Conservation (phyloP, 2,888 invertebrate genomes). For the Hofmannophila pseudospretella region DNA sequence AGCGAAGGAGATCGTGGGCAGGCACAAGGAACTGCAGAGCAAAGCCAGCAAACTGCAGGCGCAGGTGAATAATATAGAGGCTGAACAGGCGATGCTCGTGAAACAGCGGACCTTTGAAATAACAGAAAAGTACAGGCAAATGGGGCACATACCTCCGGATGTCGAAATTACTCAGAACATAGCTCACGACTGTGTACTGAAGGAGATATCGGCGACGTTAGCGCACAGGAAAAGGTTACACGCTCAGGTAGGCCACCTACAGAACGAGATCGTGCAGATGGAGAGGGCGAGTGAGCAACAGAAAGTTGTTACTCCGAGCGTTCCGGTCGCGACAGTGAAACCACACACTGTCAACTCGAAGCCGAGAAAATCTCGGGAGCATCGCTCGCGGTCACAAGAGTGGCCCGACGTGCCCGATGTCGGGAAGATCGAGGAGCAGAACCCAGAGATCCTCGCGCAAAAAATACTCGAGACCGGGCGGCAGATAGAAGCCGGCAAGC, state of each 20-base stretch:
- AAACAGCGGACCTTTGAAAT: slow-evolving; percentile 86
- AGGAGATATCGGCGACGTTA: slow-evolving; percentile 91
- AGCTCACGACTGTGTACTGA: slow-evolving; percentile 89
- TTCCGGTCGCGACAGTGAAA: slow-evolving; percentile 65
- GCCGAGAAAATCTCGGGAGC: slow-evolving; percentile 80
- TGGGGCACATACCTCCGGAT: slow-evolving; percentile 72
- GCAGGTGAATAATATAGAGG: slow-evolving; percentile 85
- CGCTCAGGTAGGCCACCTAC: slow-evolving; percentile 86
- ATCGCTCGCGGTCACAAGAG: slow-evolving; percentile 89
- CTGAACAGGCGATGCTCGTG: slow-evolving; percentile 85
- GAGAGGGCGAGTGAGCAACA: slow-evolving; percentile 84
- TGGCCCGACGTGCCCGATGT: slow-evolving; percentile 95
- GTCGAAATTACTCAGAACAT: slow-evolving; percentile 81
- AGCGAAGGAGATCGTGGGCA: slow-evolving; percentile 94
- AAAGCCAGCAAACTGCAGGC: slow-evolving; percentile 91
- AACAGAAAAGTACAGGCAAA: slow-evolving; percentile 82
- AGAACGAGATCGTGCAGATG: slow-evolving; percentile 85
- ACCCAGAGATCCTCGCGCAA: slow-evolving; percentile 92
- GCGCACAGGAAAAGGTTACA: slow-evolving; percentile 91
- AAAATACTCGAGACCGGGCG: slow-evolving; percentile 93
- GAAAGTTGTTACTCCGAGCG: slow-evolving; percentile 59
- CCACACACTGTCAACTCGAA: slow-evolving; percentile 58
- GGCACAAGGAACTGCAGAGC: slow-evolving; percentile 94
- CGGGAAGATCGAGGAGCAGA: slow-evolving; percentile 94
- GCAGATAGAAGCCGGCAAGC: slow-evolving; percentile 91